Conservation (phyloP, 2,113 vertebrate species). For the Ia io region DNA sequence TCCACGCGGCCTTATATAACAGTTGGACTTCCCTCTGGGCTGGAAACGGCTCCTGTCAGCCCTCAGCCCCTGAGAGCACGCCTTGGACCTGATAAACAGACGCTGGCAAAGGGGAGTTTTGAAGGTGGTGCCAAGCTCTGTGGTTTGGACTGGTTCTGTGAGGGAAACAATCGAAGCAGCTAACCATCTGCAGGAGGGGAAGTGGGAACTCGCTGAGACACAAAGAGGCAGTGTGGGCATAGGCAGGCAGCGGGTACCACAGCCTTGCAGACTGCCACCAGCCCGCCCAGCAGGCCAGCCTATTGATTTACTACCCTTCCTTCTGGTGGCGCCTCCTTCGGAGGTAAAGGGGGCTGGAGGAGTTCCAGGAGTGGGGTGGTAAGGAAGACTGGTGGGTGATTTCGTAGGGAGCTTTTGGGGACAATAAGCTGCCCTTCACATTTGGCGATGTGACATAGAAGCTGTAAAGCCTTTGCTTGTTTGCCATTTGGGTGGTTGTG, state of each 20-base stretch:
- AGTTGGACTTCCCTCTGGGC: conserved; percentile 74
- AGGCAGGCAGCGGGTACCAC: neutral
- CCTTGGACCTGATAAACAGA: conserved; percentile 79
- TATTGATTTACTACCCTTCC: neutral
- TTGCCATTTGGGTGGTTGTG: neutral
- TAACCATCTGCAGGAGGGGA: conserved; percentile 25
- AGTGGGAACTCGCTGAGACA: neutral
- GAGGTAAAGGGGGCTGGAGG: neutral
- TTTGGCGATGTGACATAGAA: no score
- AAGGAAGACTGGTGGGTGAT: neutral
- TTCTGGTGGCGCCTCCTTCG: neutral
- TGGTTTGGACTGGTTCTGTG: conserved; percentile 66
- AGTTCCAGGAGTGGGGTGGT: accelerated
- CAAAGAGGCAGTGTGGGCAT: conserved; percentile 48
- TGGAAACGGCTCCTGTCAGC: conserved; percentile 75
- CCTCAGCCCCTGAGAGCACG: conserved; percentile 70
- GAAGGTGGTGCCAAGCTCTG: conserved; percentile 70
- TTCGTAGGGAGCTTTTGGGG: neutral
- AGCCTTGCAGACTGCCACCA: neutral
- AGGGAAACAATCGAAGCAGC: conserved; percentile 29
- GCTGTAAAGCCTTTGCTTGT: neutral
- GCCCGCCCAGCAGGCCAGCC: neutral
- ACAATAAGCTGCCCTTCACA: neutral
- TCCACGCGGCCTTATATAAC: conserved; percentile 70
- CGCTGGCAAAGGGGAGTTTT: conserved; percentile 69